Evolutionary conservation across 2,888 invertebrate genomes (phyloP).

Genomic region (Phalangium opilio): DNA sequence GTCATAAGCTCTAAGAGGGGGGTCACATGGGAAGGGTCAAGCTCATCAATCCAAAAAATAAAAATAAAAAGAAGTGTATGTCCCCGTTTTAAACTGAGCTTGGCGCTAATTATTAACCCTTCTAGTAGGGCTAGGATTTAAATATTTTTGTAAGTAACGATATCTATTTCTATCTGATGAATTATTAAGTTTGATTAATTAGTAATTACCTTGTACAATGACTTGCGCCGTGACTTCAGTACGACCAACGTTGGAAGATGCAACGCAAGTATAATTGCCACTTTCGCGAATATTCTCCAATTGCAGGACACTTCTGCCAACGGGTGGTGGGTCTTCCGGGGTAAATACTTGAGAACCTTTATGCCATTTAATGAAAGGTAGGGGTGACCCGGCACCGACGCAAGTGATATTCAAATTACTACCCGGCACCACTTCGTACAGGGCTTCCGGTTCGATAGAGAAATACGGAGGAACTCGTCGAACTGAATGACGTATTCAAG

Average conservation of each 20-base stretch:
- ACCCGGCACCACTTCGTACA: slow-evolving; percentile 83
- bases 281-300: slow-evolving; percentile 76
- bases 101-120: too few species aligned
- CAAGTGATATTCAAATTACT: slow-evolving; percentile 84
- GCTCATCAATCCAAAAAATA: too few species aligned
- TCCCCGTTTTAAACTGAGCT: too few species aligned
- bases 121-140: too few species aligned
- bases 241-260: slow-evolving; percentile 80
- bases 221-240: slow-evolving; percentile 77
- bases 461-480: slow-evolving; percentile 90
- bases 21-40: too few species aligned
- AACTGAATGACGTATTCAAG: too few species aligned
- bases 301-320: slow-evolving; percentile 62
- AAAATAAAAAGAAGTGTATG: too few species aligned
- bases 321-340: slow-evolving; percentile 47
- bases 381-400: slow-evolving; percentile 92
- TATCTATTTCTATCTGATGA: too few species aligned
- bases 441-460: slow-evolving; percentile 70
- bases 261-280: slow-evolving; percentile 92
- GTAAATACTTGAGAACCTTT: slow-evolving; percentile 50
- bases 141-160: too few species aligned
- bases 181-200: too few species aligned
- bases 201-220: slow-evolving; percentile 54
- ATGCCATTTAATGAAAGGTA: slow-evolving; percentile 74
- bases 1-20: too few species aligned